phyloP scores from a whole-genome alignment of 2,797 vertebrate species.

The Odontamblyopus rebecca region DNA sequence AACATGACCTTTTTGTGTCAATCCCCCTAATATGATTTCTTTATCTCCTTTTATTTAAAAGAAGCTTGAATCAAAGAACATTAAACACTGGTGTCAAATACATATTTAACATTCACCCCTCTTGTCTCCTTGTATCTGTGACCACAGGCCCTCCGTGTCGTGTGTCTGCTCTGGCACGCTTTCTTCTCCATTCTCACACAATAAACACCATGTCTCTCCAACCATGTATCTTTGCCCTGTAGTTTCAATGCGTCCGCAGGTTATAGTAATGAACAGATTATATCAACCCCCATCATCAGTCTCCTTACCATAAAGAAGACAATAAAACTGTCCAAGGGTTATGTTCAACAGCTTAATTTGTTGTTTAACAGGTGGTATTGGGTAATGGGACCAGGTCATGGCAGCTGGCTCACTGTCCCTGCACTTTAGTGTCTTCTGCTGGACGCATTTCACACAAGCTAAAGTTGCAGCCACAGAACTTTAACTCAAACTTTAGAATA shows the following conservation, averaged over 20 bases:
- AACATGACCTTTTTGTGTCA: background rate
- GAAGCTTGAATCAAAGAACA: background rate
- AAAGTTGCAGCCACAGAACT: too few species aligned
- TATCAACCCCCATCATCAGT: constrained; percentile 45
- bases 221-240: constrained; percentile 16
- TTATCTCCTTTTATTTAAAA: background rate
- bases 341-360: constrained; percentile 72
- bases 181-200: constrained; percentile 28
- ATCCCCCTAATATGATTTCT: background rate
- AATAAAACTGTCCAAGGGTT: constrained; percentile 68
- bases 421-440: constrained; percentile 43
- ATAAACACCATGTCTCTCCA: constrained; percentile 45
- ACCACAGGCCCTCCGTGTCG: background rate
- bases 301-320: constrained; percentile 46
- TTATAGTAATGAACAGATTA: constrained; percentile 45
- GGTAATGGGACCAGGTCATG: constrained; percentile 15
- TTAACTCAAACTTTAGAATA: too few species aligned
- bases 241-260: constrained; percentile 13
- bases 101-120: background rate
- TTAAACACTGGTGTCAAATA: background rate
- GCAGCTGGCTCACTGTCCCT: constrained; percentile 54
- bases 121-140: too few species aligned
- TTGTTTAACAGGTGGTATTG: constrained; percentile 72
- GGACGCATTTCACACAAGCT: background rate
- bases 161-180: constrained; percentile 1